A percentile compares a stretch with the other conserved stretches of the same genome.
Conservation (phyloP, 2,888 invertebrate genomes). For the Omphaloscelis lunosa region DNA sequence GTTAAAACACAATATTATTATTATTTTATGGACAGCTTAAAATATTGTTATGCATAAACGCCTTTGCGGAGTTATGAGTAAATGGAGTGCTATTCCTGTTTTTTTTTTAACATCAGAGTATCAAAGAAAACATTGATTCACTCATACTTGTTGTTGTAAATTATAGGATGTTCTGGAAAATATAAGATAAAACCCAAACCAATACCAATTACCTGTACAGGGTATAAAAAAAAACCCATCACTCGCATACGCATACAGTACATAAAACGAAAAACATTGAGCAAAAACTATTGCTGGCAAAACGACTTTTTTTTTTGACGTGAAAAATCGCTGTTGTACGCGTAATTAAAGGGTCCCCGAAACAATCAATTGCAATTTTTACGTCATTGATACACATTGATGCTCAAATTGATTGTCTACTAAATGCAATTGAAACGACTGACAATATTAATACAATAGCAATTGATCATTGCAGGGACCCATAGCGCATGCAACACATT, state of each 20-base stretch:
- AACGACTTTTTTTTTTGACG: neutral
- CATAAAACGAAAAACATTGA: neutral
- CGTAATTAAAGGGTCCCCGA: neutral
- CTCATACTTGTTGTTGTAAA: neutral
- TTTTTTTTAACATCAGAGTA: neutral
- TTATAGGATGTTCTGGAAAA: neutral
- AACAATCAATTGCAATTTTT: too few species aligned
- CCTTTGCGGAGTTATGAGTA: constrained; percentile 1
- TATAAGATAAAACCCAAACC: neutral
- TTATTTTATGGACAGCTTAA: constrained; percentile 5
- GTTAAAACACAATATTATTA: constrained; percentile 4
- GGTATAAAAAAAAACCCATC: too few species aligned
- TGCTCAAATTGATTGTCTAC: too few species aligned
- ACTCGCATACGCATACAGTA: neutral
- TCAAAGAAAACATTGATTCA: neutral
- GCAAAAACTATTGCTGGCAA: neutral
- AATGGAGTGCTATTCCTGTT: constrained; percentile 9
- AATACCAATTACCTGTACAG: neutral
- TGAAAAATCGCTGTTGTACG: too few species aligned
- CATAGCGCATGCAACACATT: neutral
- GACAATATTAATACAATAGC: too few species aligned
- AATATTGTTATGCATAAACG: neutral
- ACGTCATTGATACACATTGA: too few species aligned
- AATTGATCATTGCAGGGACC: too few species aligned
- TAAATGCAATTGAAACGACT: too few species aligned